phyloP scores from a whole-genome alignment of 2,113 vertebrate species.

The Gobio gobio region DNA sequence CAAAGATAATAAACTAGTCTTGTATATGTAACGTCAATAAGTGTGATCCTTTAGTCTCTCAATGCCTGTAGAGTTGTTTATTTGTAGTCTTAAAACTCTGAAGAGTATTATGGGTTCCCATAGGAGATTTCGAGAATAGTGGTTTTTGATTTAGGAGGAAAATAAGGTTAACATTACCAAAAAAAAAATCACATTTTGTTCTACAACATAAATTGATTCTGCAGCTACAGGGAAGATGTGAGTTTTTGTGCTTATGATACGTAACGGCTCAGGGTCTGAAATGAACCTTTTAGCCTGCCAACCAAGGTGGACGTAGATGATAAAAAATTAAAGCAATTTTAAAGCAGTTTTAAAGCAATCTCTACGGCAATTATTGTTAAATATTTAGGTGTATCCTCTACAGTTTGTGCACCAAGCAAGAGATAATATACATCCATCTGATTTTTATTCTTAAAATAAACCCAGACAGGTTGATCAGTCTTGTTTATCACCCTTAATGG shows the following conservation, averaged over 20 bases:
- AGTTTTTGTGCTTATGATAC: neutral
- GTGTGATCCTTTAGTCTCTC: neutral
- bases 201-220: neutral
- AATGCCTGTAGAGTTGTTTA: neutral
- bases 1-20: neutral
- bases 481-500: neutral
- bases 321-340: neutral
- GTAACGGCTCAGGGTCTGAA: neutral
- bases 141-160: neutral
- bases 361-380: neutral
- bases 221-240: neutral
- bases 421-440: neutral
- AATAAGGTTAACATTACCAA: neutral
- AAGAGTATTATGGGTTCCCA: neutral
- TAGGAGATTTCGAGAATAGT: neutral
- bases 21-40: neutral
- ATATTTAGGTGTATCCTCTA: too few relatives aligned
- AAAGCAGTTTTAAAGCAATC: neutral
- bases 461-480: neutral
- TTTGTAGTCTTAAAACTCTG: neutral
- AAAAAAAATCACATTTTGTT: neutral
- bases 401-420: too few relatives aligned
- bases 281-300: neutral
- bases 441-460: neutral
- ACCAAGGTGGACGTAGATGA: neutral